Conservation (phyloP, 2,113 vertebrate species). For the Coptodon rendalli region DNA sequence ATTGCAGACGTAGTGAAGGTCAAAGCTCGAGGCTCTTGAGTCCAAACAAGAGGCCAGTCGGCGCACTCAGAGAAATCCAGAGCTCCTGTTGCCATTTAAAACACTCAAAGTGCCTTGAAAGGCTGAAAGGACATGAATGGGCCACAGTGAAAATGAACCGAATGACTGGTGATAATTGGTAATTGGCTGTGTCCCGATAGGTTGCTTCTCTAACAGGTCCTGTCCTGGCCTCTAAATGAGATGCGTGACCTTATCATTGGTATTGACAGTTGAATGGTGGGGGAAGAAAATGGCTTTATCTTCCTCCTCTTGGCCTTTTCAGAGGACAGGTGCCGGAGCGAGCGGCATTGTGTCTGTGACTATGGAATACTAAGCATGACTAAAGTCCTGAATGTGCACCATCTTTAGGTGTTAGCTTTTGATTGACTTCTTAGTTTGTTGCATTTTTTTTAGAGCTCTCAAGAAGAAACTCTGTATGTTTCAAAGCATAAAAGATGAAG, state of each 20-base stretch:
- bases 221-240: neutral
- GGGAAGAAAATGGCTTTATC: neutral
- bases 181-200: neutral
- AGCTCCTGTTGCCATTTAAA: neutral
- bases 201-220: neutral
- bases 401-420: neutral
- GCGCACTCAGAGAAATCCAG: neutral
- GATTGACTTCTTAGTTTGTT: neutral
- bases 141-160: neutral
- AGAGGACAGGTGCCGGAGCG: neutral
- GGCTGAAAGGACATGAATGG: neutral
- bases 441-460: neutral
- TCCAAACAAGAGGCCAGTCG: neutral
- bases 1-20: neutral
- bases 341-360: neutral
- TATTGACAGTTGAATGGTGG: neutral
- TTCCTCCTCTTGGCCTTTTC: constrained; percentile 3
- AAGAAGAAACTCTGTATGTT: neutral
- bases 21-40: constrained; percentile 30
- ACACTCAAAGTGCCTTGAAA: neutral
- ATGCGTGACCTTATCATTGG: neutral
- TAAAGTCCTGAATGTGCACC: neutral
- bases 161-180: neutral
- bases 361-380: neutral
- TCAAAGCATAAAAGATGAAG: neutral